phyloP scores from a whole-genome alignment of 2,113 vertebrate genomes.

The Hiodon alosoides region DNA sequence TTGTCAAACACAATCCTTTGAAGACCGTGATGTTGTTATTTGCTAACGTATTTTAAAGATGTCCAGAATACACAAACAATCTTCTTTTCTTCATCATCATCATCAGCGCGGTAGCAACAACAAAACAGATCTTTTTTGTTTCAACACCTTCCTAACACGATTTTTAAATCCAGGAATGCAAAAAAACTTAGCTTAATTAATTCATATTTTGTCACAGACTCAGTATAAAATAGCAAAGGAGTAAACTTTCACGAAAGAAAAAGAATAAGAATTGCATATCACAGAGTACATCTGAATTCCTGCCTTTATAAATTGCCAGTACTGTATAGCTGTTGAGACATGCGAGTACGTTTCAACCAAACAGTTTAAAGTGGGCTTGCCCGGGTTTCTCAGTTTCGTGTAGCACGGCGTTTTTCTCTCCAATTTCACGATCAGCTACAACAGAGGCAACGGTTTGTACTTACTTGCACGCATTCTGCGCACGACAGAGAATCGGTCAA shows the following conservation, averaged over 20 bases:
- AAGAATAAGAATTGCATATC: background rate
- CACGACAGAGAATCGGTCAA: background rate
- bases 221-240: background rate
- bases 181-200: background rate
- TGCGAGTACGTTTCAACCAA: background rate
- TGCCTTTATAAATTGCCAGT: slow-evolving; percentile 7
- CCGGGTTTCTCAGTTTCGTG: background rate
- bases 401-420: slow-evolving; percentile 1
- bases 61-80: slow-evolving; percentile 7
- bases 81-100: slow-evolving; percentile 64
- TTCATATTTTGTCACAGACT: background rate
- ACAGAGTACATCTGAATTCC: slow-evolving; percentile 7
- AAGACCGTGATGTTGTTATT: background rate
- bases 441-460: background rate
- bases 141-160: background rate
- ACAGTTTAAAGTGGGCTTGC: background rate
- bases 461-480: background rate
- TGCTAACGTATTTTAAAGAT: background rate
- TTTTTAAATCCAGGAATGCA: background rate
- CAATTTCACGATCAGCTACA: background rate
- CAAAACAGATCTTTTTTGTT: slow-evolving; percentile 1
- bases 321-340: slow-evolving; percentile 7
- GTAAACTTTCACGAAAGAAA: background rate
- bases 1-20: background rate
- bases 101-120: slow-evolving; percentile 26